Base-by-base conservation (phyloP, 2,797 vertebrate species). In the Peromyscus nudipes region DNA sequence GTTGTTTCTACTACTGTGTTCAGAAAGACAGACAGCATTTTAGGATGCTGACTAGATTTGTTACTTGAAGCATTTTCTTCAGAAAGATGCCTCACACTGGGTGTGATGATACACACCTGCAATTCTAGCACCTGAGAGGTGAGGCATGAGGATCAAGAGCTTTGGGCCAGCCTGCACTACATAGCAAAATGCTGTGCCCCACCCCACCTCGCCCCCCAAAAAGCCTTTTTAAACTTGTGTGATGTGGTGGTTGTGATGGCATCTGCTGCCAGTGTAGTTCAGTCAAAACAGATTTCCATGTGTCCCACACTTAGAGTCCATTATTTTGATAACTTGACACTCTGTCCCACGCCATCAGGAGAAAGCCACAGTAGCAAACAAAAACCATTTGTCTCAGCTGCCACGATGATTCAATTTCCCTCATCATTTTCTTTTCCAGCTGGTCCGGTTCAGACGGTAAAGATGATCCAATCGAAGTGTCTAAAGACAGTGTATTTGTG, bases 401-500 rank as follows among this genome's bases (percentile, higher is more conserved):
- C 46, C 23, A 25, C 29, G 1, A 0, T 65, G 86, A 80, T 81
- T 60, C 83, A 7, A 27, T 83, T 84, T 43, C 29, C 96, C 9
- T 25, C 12, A 0, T 77, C 49, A 13, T 85, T 97, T 97, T 97
- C 57, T 69, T 88, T 98, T 98, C 57, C 97, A 99, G 99, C 69
- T 99, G 99, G 99, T 99, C 99, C 13, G 98, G 98, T 71, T 98
- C 99, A 6, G 99, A 99, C 77, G 99, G 99, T 21, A 99, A 98
- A 88, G 99, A 99, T 86, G 99, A 99, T 98, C 99, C 99, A 46
- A 99, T 99, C 95, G 99, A 99, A 98, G 99, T 99, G 19, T 99
- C 99, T 89, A 99, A 99, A 97, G 99, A 99, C 96, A 99, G 99
- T 90, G 99, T 99, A 98, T 99, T 99, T 97, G 98, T 99, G 96